Base-by-base conservation (phyloP, 2,797 vertebrate species). In the Sternarchorhynchus goeldii region DNA sequence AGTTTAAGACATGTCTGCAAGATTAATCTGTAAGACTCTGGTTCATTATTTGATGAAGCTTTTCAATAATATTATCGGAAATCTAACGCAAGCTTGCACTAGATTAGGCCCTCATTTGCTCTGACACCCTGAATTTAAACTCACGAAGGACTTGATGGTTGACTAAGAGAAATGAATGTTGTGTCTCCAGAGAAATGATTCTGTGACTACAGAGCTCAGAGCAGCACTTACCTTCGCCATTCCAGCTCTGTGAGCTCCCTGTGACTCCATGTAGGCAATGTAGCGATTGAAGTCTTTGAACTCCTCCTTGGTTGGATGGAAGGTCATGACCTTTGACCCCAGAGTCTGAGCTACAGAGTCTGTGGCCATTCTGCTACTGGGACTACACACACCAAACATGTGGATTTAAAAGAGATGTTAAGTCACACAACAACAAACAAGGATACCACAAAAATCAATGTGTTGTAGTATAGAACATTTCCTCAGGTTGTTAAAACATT, bases 281-380 rank as follows among this genome's bases (percentile, higher is more conserved):
- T 98, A 99, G 0, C 95, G 92, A 81, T 89, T 94, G 88, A 98
- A 98, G 89, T 97, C 95, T 76, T 91, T 94, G 86, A 98, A 99
- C 84, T 99, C 95, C 73, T 96, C 96, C 89, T 93, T 93, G 20
- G 94, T 96, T 0, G 97, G 97, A 66, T 90, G 93, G 91, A 99
- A 99, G 0, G 95, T 97, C 96, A 98, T 96, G 85, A 98, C 94
- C 84, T 91, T 92, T 56, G 91, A 93, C 62, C 88, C 89, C 73
- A 93, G 89, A 73, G 91, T 93, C 80, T 93, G 92, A 81, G 90
- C 90, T 81, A 93, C 93, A 1, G 92, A 90, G 81, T 97, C 95
- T 0, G 94, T 93, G 70, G 95, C 94, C 97, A 98, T 97, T 86
- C 74, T 67, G 65, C 39, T 67, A 50, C 39, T 50, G 65, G 73